Base-by-base conservation (phyloP, 2,113 vertebrate genomes). In the Casuarius casuarius region DNA sequence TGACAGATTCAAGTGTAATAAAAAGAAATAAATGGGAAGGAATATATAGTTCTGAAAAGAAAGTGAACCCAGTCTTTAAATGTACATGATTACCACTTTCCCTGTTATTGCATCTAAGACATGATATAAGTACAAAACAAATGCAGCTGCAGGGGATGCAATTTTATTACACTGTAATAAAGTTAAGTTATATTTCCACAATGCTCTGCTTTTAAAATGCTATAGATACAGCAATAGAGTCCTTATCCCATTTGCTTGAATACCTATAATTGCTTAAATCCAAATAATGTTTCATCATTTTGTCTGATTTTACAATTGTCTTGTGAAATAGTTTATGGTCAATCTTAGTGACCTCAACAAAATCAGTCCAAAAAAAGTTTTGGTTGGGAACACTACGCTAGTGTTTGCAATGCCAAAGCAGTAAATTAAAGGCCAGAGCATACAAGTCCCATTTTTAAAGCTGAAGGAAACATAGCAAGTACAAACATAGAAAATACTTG, bases 71-170 rank as follows among this genome's bases (percentile, higher is more conserved):
- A 21, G 42, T 9, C 74, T 72, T 78, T 63, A 52, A 71, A 65
- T 1, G 1, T 1, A 33, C 0, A 1, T 18, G 23, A 33, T 46
- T 51, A 67, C 23, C 51, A 18, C 33, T 58, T 67, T 40, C 58
- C 63, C 33, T 7, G 2, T 17, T 58, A 35, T 7, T 46, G 8
- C 29, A 74, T 7, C 9, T 18, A 68, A 61, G 79, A 49, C 44
- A 73, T 19, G 9, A 38, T 23, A 78, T 4, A 77, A 22, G 8
- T 75, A 56, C 10, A 61, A 83, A 10, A 82, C 72, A 78, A 87
- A 59, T 26, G 16, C 7, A 59, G 15, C 38, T 58, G 31, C 10
- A 31, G 48, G 46, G 22, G n/a, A 84, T 29, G 46, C 46, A 48
- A 48, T 48, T 48, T 48, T 48, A 48, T 38, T 83, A 62, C 10